Evolutionary conservation across 1,140 invertebrate species (phyloP), one percentile per base, ranked within the genome.

Genomic region (Camponotus pennsylvanicus): DNA sequence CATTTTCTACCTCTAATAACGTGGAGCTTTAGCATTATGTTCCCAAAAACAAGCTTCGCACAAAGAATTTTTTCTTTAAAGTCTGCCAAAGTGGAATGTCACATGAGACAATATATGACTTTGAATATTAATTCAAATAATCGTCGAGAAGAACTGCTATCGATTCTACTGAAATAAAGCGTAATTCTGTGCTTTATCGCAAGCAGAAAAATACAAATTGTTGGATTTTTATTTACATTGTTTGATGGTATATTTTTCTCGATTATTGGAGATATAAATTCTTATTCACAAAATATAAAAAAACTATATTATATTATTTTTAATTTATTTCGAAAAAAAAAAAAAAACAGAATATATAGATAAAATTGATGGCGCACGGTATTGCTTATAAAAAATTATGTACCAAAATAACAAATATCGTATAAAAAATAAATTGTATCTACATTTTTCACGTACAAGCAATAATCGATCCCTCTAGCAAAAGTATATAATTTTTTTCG

Each of bases 51-150:
- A 83, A 86, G 27, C 34, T 67, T 86, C 45, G 59, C 88, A 66
- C 87, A 83, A 86, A 88, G 77, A 77, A 80, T 52, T 89, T 27
- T 77, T 59, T 45, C 67, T 86, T 40, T 37, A 59, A 76, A 75
- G 55, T 59, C 80, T 69, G 87, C 67, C 87, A 40, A 57, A 86
- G 57, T 89, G 84, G 77, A 88, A 89, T 70, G 13, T 75, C 77
- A 27, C 64, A 63, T 13, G 34, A 59, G 76, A 89, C 77, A 77
- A 78, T 61, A 71, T 76, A 76, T 57, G 70, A 49, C 79, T 89
- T 64, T 40, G 59, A 86, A 34, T 2, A 70, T 86, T 83, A 21
- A 21, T 21, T 21, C 21, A 21, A 21, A 21, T 21, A 37, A 55
- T 55, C 45, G 21, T 11, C 37, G 18, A 77, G 45, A 32, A 9